phyloP scores from a whole-genome alignment of 2,797 vertebrate species.

The Galago senegalensis region DNA sequence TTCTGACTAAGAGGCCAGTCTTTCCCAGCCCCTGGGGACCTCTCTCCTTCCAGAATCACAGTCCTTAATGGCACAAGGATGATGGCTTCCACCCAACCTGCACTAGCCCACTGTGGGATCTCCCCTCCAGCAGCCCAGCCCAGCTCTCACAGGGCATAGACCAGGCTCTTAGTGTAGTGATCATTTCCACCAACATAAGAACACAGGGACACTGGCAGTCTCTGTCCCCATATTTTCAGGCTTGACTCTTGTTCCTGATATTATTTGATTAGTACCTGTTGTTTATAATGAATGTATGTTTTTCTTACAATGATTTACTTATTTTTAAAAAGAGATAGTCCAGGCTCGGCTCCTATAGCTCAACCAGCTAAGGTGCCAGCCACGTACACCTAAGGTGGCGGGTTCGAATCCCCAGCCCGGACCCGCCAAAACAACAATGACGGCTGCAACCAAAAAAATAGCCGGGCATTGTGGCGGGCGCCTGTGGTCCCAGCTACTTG shows the following conservation, averaged over 20 bases:
- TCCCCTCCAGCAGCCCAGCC: neutral
- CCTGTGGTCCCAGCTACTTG: too few species aligned
- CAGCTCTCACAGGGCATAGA: neutral
- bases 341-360: too few species aligned
- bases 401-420: too few species aligned
- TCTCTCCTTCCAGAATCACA: neutral
- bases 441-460: too few species aligned
- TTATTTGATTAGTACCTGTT: neutral
- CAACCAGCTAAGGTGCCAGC: too few species aligned
- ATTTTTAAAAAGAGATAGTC: neutral
- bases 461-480: too few species aligned
- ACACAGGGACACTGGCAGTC: neutral
- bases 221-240: neutral
- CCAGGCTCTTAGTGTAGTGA: neutral
- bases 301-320: neutral
- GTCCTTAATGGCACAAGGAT: neutral
- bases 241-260: neutral
- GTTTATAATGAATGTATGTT: neutral
- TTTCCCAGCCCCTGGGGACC: neutral
- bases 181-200: neutral
- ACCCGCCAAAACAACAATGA: too few species aligned
- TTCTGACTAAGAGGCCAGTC: neutral
- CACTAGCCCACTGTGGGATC: neutral
- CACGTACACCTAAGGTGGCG: too few species aligned
- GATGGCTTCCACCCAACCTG: neutral